Conservation (phyloP, 2,113 vertebrate genomes). For the Heterotis niloticus region DNA sequence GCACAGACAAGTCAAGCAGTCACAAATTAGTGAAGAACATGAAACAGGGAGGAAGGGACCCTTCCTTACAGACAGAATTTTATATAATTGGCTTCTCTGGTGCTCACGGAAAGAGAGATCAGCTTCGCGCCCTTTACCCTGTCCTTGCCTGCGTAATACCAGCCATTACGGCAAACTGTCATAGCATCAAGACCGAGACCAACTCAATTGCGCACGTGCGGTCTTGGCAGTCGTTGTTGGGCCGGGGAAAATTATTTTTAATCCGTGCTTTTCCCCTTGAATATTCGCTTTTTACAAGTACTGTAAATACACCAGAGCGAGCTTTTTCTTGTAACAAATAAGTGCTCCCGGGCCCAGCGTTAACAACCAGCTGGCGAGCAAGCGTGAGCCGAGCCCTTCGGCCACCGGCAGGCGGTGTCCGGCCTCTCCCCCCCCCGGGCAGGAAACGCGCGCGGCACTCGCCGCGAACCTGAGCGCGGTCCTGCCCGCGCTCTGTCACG, state of each 20-base stretch:
- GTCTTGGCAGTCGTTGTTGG: neutral
- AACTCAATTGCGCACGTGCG: neutral
- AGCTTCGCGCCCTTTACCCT: neutral
- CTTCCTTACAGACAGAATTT: neutral
- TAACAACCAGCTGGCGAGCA: slow-evolving; percentile 79
- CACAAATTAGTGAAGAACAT: slow-evolving; percentile 2
- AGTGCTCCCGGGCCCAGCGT: slow-evolving; percentile 64
- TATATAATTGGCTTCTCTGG: neutral
- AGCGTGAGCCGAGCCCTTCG: slow-evolving; percentile 78
- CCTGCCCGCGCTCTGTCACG: slow-evolving; percentile 68
- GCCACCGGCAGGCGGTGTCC: slow-evolving; percentile 74
- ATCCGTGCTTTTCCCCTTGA: neutral
- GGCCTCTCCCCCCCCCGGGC: slow-evolving; percentile 66
- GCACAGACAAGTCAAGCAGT: neutral
- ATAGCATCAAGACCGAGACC: neutral
- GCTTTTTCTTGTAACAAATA: slow-evolving; percentile 69
- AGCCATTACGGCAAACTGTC: slow-evolving; percentile 4
- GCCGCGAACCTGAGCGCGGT: slow-evolving; percentile 62
- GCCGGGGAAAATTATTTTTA: neutral
- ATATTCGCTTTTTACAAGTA: slow-evolving; percentile 46
- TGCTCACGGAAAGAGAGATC: neutral
- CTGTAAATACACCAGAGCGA: slow-evolving; percentile 56
- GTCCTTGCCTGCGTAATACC: slow-evolving; percentile 7
- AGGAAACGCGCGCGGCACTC: slow-evolving; percentile 66
- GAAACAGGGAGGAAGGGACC: neutral